Conservation (phyloP, 2,888 invertebrate species). For the Drepanosiphum platanoidis region DNA sequence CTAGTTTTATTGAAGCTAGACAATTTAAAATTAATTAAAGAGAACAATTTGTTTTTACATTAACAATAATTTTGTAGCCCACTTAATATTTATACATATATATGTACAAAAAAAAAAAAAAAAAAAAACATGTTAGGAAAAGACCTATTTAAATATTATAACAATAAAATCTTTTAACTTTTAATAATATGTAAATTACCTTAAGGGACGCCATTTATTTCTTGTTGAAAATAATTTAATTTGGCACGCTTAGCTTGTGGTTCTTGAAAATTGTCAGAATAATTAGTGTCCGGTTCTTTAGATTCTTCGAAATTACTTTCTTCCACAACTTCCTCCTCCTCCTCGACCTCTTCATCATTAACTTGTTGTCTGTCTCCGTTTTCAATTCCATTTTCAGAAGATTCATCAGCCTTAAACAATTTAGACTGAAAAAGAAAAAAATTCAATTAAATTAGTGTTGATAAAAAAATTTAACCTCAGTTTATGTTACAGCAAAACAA, state of each 20-base stretch:
- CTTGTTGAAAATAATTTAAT: constrained; percentile 59
- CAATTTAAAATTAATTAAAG: constrained; percentile 50
- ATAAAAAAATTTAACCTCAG: neutral
- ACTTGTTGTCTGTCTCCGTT: constrained; percentile 24
- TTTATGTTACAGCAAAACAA: neutral
- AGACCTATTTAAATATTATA: constrained; percentile 57
- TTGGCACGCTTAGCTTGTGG: constrained; percentile 58
- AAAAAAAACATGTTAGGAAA: constrained; percentile 25
- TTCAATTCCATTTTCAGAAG: constrained; percentile 47
- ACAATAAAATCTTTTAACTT: constrained; percentile 52
- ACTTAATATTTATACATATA: constrained; percentile 51
- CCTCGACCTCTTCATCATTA: constrained; percentile 39
- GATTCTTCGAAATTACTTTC: constrained; percentile 48
- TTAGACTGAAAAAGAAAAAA: constrained; percentile 17
- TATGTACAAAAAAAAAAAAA: constrained; percentile 19
- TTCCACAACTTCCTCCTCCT: constrained; percentile 35
- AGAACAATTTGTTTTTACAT: constrained; percentile 50
- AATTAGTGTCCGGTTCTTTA: constrained; percentile 54
- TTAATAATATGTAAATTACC: constrained; percentile 46
- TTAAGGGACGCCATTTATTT: constrained; percentile 59
- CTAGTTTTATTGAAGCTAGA: constrained; percentile 55
- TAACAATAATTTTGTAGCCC: constrained; percentile 58
- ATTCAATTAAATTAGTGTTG: neutral
- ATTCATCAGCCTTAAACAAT: constrained; percentile 23
- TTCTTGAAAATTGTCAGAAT: constrained; percentile 58